Evolutionary conservation across 2,113 vertebrate genomes (phyloP).

Genomic region (Thamnaconus septentrionalis): DNA sequence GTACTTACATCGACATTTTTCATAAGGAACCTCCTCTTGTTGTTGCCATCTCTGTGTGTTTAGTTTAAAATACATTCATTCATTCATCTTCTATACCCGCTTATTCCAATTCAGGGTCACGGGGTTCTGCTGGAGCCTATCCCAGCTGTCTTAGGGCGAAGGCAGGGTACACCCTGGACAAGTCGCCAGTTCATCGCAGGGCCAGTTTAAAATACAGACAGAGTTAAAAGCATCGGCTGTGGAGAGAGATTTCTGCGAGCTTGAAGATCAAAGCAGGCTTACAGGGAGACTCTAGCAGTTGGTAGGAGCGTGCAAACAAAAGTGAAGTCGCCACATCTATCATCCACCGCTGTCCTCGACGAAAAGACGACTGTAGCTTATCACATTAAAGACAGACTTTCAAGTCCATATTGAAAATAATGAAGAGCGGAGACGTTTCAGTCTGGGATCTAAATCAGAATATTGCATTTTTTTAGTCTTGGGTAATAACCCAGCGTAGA

Average conservation of each 20-base stretch:
- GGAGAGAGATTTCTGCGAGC: constrained; percentile 44
- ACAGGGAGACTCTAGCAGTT: constrained; percentile 20
- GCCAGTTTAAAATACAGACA: constrained; percentile 22
- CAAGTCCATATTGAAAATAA: too few species aligned
- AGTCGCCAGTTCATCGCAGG: too few species aligned
- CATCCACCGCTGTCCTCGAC: constrained; percentile 1
- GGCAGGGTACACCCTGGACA: too few species aligned
- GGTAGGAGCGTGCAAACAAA: constrained; percentile 35
- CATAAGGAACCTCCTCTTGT: constrained; percentile 19
- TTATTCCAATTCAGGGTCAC: too few species aligned
- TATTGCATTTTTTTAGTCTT: not conserved
- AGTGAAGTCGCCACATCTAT: constrained; percentile 45
- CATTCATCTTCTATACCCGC: too few species aligned
- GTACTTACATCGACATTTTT: constrained; percentile 5
- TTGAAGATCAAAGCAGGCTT: constrained; percentile 34
- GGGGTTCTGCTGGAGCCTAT: too few species aligned
- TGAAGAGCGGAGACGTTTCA: not conserved
- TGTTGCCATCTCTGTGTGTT: constrained; percentile 40
- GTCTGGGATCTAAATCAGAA: not conserved
- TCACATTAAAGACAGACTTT: constrained; percentile 15
- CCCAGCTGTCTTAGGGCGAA: too few species aligned
- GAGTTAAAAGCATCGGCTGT: constrained; percentile 38
- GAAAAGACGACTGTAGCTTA: constrained; percentile 28
- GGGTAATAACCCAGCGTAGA: not conserved
- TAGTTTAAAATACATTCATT: constrained; percentile 28